Percentiles rank a stretch among this genome's conserved stretches.
Evolutionary conservation across 2,797 vertebrate genomes (phyloP).

Genomic region (Benthosema pterotum): DNA sequence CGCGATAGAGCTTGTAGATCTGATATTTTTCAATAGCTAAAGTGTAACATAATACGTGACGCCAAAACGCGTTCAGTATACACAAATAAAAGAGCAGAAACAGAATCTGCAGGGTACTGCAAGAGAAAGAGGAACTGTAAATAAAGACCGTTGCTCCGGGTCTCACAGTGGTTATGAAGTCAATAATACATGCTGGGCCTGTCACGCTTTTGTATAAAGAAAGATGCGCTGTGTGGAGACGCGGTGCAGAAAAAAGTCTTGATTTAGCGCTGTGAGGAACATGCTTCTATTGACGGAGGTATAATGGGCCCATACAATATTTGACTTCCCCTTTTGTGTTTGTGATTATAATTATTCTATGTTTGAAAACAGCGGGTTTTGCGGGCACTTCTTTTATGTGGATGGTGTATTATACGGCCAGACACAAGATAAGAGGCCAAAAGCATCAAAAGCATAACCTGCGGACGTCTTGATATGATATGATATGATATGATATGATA

Average conservation of each 20-base stretch:
- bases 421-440: no score
- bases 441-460: no score
- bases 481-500: no score
- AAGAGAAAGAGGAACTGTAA: conserved; percentile 63
- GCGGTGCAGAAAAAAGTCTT: neutral
- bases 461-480: no score
- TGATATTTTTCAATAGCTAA: no score
- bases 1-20: no score
- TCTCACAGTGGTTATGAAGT: conserved; percentile 43
- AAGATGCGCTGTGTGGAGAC: conserved; percentile 4
- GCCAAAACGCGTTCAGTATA: no score
- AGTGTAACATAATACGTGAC: no score
- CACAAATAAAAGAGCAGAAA: conserved; percentile 35
- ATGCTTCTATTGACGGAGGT: neutral
- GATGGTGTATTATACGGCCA: no score
- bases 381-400: neutral
- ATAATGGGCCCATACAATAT: neutral
- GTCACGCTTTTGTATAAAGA: conserved; percentile 24
- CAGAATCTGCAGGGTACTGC: conserved; percentile 40
- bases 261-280: no score
- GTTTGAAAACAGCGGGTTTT: no score
- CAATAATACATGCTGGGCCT: neutral
- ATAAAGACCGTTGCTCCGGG: conserved; percentile 42
- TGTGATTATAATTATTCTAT: neutral
- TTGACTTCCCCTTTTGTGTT: conserved; percentile 8